Base-by-base conservation (phyloP, 2,113 vertebrate species). In the Campylomormyrus tamandua region DNA sequence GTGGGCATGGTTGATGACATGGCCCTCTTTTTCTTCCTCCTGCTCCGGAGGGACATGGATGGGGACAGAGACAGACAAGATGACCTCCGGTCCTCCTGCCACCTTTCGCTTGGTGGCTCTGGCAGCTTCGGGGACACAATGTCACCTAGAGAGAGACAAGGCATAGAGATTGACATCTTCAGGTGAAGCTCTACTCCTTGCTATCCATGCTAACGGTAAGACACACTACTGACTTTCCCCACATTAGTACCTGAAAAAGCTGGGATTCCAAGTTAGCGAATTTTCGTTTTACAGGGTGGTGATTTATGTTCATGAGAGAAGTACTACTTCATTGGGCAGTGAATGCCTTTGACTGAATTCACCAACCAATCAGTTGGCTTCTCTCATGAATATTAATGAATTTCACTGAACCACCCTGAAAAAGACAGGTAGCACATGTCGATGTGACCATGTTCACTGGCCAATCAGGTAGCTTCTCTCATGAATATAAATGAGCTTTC, bases 1-100 rank as follows among this genome's bases (percentile, higher is more conserved):
- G 91, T 11, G 49, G 95, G 95, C 91, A 94, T 86, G 0, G 91
- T 94, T 74, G 96, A 94, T 13, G 92, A 93, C 85, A 93, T 94
- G 87, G 91, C 94, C 46, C 88, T 94, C 91, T 94, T 94, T 88
- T 91, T 96, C 88, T 92, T 95, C 84, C 88, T 96, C 91, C 92
- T 96, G 89, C 31, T 90, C 7, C 53, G 58, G 9, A 89, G 8
- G 21, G 52, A 10, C 4, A 91, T 90, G 0, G 89, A 88, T 88
- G 83, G 17, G 0, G 89, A 93, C 0, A 70, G 83, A 42, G 89
- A 84, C 62, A 48, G 62, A 80, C 42, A 80, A 2, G 89, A 89
- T 0, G 88, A 88, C 19, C 53, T 52, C 6, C 90, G 83, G 27
- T 83, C 87, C 5, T 90, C 24, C 11, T 4, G 49, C 1, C 49